phyloP scores from a whole-genome alignment of 2,797 vertebrate species.

The Clarias laeviceps region DNA sequence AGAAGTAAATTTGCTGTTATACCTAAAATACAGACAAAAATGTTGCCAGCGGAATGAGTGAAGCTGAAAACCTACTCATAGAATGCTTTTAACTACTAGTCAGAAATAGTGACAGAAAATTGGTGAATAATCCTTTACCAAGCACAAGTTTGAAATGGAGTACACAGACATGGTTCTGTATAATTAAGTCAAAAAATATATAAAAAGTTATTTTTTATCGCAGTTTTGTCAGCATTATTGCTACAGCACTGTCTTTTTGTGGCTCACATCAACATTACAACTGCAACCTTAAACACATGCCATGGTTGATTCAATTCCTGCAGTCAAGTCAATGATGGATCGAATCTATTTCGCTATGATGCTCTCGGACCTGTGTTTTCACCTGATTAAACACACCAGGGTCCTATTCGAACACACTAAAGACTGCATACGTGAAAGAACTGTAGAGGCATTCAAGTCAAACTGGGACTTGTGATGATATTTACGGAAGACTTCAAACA shows the following conservation, averaged over 20 bases:
- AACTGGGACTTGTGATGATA: too few relatives aligned
- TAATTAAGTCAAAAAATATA: neutral
- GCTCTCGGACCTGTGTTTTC: neutral
- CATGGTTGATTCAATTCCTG: neutral
- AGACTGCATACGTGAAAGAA: neutral
- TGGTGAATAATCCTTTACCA: neutral
- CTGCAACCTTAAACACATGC: neutral
- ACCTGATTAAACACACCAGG: neutral
- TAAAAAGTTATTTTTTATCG: neutral
- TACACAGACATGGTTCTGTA: neutral
- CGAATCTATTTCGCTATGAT: neutral
- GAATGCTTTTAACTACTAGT: neutral
- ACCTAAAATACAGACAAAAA: neutral
- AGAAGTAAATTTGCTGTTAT: neutral
- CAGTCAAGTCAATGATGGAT: neutral
- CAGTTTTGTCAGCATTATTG: neutral
- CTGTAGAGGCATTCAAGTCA: neutral
- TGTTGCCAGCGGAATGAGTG: neutral
- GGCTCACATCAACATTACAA: neutral
- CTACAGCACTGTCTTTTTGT: neutral
- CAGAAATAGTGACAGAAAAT: neutral
- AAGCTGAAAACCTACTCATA: neutral
- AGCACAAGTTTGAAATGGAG: neutral
- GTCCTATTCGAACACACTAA: neutral
- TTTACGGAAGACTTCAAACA: too few relatives aligned